Conservation (phyloP, 1,140 invertebrate genomes). For the Listronotus bonariensis region DNA sequence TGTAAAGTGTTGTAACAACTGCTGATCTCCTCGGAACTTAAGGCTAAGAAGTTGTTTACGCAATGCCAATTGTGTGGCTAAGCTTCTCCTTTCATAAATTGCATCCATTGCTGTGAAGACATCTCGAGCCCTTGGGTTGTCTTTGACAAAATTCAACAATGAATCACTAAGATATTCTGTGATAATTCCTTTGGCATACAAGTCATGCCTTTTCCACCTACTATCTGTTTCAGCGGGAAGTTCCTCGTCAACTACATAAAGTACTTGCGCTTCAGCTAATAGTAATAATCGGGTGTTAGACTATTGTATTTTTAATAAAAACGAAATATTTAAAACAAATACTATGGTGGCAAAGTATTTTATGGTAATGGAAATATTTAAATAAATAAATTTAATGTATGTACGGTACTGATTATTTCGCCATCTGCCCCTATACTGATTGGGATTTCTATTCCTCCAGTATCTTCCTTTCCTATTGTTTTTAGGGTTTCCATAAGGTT, state of each 20-base stretch:
- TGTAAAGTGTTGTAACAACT: conserved; percentile 46
- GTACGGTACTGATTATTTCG: too few species aligned
- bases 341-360: too few species aligned
- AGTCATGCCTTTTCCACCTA: not conserved
- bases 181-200: not conserved
- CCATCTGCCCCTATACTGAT: too few species aligned
- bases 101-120: conserved; percentile 44
- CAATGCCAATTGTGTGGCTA: conserved; percentile 51
- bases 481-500: too few species aligned
- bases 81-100: conserved; percentile 54
- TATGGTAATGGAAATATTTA: too few species aligned
- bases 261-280: not conserved
- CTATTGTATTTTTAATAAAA: too few species aligned
- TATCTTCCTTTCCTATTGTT: too few species aligned
- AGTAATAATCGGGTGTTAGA: too few species aligned
- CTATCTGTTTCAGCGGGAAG: not conserved
- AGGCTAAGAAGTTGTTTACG: conserved; percentile 52
- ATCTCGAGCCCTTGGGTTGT: not conserved
- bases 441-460: too few species aligned
- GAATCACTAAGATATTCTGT: not conserved
- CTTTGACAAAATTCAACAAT: not conserved
- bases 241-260: not conserved
- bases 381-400: too few species aligned
- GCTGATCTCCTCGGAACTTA: conserved; percentile 51
- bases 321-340: too few species aligned